Evolutionary conservation across 2,888 invertebrate species (phyloP), one percentile per base, ranked within the genome.

Genomic region (Aphidoletes aphidimyza): DNA sequence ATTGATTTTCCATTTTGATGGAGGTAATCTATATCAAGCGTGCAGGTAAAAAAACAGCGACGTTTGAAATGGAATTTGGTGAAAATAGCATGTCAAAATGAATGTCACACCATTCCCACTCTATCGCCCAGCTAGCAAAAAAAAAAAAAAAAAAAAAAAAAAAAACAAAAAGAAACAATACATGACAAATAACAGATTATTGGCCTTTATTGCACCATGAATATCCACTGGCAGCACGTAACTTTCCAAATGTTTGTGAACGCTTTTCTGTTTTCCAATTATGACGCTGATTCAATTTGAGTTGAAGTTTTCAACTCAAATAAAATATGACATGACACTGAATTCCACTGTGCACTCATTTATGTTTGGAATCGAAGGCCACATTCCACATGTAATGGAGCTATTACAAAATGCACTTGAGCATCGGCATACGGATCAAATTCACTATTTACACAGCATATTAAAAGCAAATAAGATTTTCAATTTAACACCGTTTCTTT

Each of bases 391-490:
- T 42, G n/a, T n/a, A n/a, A n/a, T n/a, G n/a, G n/a, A n/a, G n/a
- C n/a, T n/a, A n/a, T n/a, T n/a, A n/a, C n/a, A n/a, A n/a, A n/a
- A n/a, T n/a, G n/a, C 22, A 19, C 19, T 54, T n/a, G 54, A 54
- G n/a, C n/a, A 22, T n/a, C 47, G 47, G 19, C 22, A 39, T 39
- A 8, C 14, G 14, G 30, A 69, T 30, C 69, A 69, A 34, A 30
- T 69, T 5, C 30, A n/a, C 69, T 69, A 69, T 69, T 69, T 69
- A 11, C 30, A 69, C 14, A 69, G 69, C 30, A 69, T 69, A 69
- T 69, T 69, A 69, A 69, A 69, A 69, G 69, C 69, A 69, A 69
- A 69, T 69, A 69, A 69, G 30, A 69, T 69, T 54, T 69, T 34
- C 26, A 26, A 69, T 69, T 54, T 54, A 22, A 54, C 39, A 39